Base-by-base conservation (phyloP, 1,140 invertebrate species). In the Drosophila ohnishii region DNA sequence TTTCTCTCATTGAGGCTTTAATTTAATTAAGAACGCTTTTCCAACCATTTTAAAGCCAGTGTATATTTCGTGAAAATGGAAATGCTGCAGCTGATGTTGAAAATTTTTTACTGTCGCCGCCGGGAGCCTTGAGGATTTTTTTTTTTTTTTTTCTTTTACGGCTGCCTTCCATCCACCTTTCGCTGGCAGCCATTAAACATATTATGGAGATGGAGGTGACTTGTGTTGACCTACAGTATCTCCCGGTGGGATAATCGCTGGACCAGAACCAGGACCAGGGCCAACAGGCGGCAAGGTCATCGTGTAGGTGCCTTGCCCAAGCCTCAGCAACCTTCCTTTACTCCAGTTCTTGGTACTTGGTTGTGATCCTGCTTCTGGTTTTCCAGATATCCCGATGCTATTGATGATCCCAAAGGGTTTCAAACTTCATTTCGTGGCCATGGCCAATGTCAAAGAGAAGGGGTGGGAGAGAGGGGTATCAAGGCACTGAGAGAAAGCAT, bases 211-310 rank as follows among this genome's bases (percentile, higher is more conserved):
- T 35, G 34, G 19, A n/a, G 51, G 28, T 40, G 64, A 16, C 32
- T 45, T 32, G 51, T 7, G 37, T 10, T 44, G 65, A 69, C 65
- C 65, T 25, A 66, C 65, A 53, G 65, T 22, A 42, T 69, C 25
- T 69, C 65, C 61, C 65, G 9, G 10, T 34, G 65, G 65, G 16
- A 69, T 45, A 55, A 66, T 66, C 65, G 47, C 65, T 65, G 62
- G 25, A 28, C 25, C 5, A 16, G 5, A 6, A 25, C 47, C 60
- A 64, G 22, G 57, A 66, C 34, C 50, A 56, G 25, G 50, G 35
- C 30, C 28, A 28, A 58, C 25, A 39, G 57, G 56, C 39, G 34
- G 30, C 61, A 63, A 64, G 61, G 61, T 64, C 61, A 61, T 32
- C 10, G 37, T 45, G 47, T 10, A 66, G 47, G 61, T 53, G 61